phyloP scores from a whole-genome alignment of 2,888 invertebrate genomes.

The Stenurella melanura region DNA sequence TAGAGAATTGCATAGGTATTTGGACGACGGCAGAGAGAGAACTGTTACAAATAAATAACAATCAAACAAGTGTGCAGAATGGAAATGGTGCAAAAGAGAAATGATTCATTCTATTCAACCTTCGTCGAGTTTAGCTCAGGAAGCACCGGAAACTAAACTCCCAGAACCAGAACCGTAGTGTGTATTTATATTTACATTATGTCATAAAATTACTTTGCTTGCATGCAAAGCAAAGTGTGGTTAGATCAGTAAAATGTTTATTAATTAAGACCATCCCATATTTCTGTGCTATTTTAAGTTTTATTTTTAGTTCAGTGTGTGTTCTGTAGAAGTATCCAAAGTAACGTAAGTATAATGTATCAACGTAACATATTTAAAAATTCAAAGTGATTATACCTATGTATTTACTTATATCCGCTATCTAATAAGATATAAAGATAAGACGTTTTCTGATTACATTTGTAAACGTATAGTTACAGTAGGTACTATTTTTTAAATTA shows the following conservation, averaged over 20 bases:
- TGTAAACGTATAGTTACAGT: neutral
- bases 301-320: conserved; percentile 35
- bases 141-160: neutral
- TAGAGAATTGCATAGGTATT: neutral
- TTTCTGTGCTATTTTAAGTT: conserved; percentile 31
- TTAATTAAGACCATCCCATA: conserved; percentile 31
- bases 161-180: neutral
- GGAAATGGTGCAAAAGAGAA: conserved; percentile 26
- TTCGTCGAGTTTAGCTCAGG: neutral
- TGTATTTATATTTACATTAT: neutral
- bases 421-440: conserved; percentile 27
- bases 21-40: neutral
- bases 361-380: neutral
- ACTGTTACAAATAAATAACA: neutral
- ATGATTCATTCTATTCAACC: conserved; percentile 21
- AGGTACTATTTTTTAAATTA: neutral
- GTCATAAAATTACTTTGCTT: neutral
- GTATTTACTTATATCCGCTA: neutral
- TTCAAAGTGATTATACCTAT: neutral
- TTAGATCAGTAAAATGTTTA: conserved; percentile 35
- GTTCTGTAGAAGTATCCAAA: neutral
- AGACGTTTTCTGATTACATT: conserved; percentile 25
- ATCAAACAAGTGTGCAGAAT: conserved; percentile 10
- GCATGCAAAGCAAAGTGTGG: conserved; percentile 27
- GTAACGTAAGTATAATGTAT: conserved; percentile 33